These are phyloP conservation scores for Tromatobia lineatoria DNA, from an alignment of 2,888 invertebrate genomes.

Conservation along the genomic window DNA sequence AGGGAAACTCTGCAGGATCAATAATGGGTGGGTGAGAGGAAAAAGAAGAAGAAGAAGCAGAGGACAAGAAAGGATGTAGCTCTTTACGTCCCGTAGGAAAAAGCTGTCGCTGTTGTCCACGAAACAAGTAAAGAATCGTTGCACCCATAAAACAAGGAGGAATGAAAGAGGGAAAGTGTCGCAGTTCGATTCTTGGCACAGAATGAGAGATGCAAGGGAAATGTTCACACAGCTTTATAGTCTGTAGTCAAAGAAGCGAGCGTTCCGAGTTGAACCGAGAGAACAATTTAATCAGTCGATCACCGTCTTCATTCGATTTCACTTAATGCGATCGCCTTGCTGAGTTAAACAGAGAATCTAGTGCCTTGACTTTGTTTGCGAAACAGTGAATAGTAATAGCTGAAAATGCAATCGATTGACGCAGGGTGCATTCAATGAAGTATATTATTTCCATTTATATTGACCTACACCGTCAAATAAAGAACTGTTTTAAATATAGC, in stretches of 20 bases:
- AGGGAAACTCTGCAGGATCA: conserved; percentile 37
- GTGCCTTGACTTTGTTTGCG: neutral
- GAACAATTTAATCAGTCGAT: conserved; percentile 77
- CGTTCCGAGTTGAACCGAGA: conserved; percentile 50
- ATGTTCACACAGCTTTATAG: conserved; percentile 14
- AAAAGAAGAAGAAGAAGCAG: conserved; percentile 16
- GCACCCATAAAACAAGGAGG: conserved; percentile 41
- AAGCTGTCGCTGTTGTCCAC: conserved; percentile 33
- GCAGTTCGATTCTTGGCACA: conserved; percentile 44
- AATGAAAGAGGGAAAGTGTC: conserved; percentile 42
- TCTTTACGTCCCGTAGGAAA: conserved; percentile 11
- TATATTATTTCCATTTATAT: neutral
- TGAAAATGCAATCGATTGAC: neutral
- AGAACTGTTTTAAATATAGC: neutral
- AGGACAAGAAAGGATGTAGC: neutral
- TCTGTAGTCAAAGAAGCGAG: conserved; percentile 20
- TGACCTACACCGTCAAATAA: neutral
- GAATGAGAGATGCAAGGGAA: conserved; percentile 36
- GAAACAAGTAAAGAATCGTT: conserved; percentile 58
- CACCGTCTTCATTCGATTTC: conserved; percentile 68
- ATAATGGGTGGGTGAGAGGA: conserved; percentile 35
- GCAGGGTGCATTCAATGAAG: neutral
- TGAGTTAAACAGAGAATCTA: conserved; percentile 30
- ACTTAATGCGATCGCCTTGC: conserved; percentile 38
- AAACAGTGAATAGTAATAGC: neutral